phyloP scores from a whole-genome alignment of 2,797 vertebrate species.

The Urosaurus nigricauda region DNA sequence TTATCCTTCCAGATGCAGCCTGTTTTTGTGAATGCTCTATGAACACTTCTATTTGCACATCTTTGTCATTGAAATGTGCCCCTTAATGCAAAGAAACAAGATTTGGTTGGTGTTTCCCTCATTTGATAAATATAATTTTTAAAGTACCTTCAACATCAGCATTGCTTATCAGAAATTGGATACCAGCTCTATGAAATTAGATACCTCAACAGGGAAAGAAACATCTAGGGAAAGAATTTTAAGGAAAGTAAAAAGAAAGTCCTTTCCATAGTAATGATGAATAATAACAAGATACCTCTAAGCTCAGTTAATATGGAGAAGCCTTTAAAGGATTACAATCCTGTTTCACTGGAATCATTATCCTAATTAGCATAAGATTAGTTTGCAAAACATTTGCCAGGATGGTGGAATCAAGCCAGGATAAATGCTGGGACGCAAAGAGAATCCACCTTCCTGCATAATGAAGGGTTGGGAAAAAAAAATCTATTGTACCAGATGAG shows the following conservation, averaged over 20 bases:
- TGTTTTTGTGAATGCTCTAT: conserved; percentile 20
- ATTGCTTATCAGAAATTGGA: conserved; percentile 28
- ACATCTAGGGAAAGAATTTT: conserved; percentile 6
- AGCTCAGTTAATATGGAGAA: conserved; percentile 55
- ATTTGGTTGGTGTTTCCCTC: background rate
- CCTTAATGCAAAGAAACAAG: conserved; percentile 34
- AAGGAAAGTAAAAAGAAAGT: background rate
- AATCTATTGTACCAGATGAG: background rate
- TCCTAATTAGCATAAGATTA: conserved; percentile 59
- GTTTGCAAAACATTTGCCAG: conserved; percentile 46
- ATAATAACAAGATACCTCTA: conserved; percentile 57
- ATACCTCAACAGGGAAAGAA: conserved; percentile 39
- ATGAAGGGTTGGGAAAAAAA: background rate
- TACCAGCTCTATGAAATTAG: background rate
- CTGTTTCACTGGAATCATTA: conserved; percentile 65
- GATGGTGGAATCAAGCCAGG: conserved; percentile 35
- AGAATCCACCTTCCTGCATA: conserved; percentile 16
- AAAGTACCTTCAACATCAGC: background rate
- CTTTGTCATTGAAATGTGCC: conserved; percentile 23
- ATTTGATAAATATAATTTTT: background rate
- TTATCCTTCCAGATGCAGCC: background rate
- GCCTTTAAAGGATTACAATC: conserved; percentile 59
- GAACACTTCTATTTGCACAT: conserved; percentile 24
- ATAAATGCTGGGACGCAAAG: conserved; percentile 44
- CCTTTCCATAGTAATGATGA: conserved; percentile 52